Conservation (phyloP, 2,797 vertebrate species). For the Myiotriccus ornatus region DNA sequence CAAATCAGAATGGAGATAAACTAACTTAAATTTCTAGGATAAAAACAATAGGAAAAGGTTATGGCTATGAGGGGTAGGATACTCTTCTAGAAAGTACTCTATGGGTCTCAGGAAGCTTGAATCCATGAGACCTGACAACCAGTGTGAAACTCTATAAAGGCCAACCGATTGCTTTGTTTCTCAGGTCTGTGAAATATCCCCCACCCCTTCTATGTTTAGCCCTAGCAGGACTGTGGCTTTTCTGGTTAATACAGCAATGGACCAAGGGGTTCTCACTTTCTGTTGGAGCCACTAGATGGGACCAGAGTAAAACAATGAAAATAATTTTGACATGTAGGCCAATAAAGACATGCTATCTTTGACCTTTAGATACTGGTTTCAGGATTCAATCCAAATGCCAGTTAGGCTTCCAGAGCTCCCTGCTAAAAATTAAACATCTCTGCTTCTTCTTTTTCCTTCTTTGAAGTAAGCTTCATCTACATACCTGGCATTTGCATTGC, state of each 20-base stretch:
- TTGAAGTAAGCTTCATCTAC: neutral
- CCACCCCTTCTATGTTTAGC: neutral
- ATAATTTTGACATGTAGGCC: accelerated
- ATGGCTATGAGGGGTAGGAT: neutral
- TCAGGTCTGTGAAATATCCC: neutral
- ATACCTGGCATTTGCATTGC: neutral
- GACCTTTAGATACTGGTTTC: neutral
- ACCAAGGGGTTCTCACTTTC: neutral
- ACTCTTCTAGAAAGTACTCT: neutral
- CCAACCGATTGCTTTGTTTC: neutral
- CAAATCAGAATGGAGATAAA: neutral
- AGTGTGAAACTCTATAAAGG: neutral
- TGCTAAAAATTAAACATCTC: neutral
- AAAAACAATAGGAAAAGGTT: neutral
- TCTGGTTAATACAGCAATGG: neutral
- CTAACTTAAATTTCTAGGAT: neutral
- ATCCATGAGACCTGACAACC: neutral
- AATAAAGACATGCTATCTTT: neutral
- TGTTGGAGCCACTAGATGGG: neutral
- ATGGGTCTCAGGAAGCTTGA: neutral
- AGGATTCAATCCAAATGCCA: neutral
- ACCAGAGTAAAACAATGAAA: constrained; percentile 26
- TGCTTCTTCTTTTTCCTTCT: neutral
- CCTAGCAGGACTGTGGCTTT: neutral
- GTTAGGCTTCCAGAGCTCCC: neutral